phyloP scores from a whole-genome alignment of 2,797 vertebrate genomes.

The Manis javanica region DNA sequence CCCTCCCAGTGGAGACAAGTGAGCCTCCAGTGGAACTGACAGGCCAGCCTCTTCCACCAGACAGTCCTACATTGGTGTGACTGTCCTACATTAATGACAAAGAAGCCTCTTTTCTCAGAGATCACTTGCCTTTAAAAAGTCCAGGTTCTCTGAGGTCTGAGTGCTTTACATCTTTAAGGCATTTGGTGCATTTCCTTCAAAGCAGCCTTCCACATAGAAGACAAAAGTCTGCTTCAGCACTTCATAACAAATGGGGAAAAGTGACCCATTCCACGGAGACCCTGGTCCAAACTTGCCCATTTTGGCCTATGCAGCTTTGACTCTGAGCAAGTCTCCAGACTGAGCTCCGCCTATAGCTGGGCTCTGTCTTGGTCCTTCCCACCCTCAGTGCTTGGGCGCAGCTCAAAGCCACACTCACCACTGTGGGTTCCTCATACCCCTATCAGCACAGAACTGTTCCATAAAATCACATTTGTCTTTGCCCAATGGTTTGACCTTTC shows the following conservation, averaged over 20 bases:
- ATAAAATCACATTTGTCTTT: not conserved
- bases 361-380: not conserved
- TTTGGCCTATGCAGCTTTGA: not conserved
- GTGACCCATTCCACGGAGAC: not conserved
- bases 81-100: constrained; percentile 78
- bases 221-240: constrained; percentile 16
- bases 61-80: not conserved
- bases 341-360: not conserved
- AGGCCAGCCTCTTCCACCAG: constrained; percentile 63
- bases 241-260: not conserved
- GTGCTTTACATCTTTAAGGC: not conserved
- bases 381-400: not conserved
- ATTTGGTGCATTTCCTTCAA: constrained; percentile 25
- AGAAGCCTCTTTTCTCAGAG: constrained; percentile 74
- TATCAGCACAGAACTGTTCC: not conserved
- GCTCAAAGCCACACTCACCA: not conserved
- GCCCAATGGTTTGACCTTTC: not conserved
- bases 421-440: not conserved
- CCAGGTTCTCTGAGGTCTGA: constrained; percentile 33
- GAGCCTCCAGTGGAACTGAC: constrained; percentile 57
- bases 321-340: not conserved
- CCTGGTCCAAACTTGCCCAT: not conserved
- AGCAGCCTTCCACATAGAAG: not conserved
- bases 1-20: constrained; percentile 67
- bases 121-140: constrained; percentile 60